Conservation (phyloP, 1,140 invertebrate genomes). For the Drosophila dunni region DNA sequence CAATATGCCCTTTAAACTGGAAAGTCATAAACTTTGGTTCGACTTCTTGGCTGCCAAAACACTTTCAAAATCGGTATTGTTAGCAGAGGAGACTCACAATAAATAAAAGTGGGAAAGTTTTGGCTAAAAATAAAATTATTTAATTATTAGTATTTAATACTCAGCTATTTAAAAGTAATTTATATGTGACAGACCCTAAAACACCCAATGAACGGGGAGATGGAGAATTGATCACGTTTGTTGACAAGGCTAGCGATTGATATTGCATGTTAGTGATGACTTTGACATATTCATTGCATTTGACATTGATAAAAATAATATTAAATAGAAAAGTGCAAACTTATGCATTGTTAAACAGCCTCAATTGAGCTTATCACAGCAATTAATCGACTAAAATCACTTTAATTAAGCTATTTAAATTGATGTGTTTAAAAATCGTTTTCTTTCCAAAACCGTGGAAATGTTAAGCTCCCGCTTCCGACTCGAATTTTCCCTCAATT, state of each 20-base stretch:
- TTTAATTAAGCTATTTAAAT: slow-evolving; percentile 65
- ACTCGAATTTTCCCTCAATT: slow-evolving; percentile 10
- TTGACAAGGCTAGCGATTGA: slow-evolving; percentile 25
- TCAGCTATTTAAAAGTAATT: too few species aligned
- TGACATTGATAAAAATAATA: slow-evolving; percentile 23
- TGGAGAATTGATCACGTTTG: background rate
- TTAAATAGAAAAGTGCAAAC: background rate
- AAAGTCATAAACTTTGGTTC: background rate
- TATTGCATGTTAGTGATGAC: slow-evolving; percentile 19
- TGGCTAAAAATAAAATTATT: too few species aligned
- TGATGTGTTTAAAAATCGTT: slow-evolving; percentile 22
- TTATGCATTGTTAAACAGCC: background rate
- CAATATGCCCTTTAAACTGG: background rate
- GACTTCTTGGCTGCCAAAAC: background rate
- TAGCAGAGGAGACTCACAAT: background rate
- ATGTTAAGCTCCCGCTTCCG: background rate
- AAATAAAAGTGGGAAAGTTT: background rate
- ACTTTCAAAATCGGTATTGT: background rate
- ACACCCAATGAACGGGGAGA: too few species aligned
- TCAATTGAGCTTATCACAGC: slow-evolving; percentile 36
- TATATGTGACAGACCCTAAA: too few species aligned
- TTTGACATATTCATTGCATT: slow-evolving; percentile 41
- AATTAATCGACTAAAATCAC: slow-evolving; percentile 38
- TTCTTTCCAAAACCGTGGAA: background rate
- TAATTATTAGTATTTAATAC: too few species aligned